A percentile compares a stretch with the other conserved stretches of the same genome.
Evolutionary conservation across 2,113 vertebrate species (phyloP).

Genomic region (Seriola quinqueradiata): DNA sequence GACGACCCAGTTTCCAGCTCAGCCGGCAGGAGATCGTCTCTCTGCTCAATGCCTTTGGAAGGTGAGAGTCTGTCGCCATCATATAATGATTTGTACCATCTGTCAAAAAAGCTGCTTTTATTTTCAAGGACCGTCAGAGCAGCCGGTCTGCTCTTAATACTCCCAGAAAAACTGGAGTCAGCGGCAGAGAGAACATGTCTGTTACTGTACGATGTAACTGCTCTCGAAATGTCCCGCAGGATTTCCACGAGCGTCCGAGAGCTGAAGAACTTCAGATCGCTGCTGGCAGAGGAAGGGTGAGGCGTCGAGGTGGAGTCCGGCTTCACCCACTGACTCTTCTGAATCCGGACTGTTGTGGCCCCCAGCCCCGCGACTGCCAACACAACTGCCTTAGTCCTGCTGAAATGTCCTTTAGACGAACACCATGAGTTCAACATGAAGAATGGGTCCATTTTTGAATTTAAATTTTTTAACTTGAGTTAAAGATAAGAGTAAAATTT

Average conservation of each 20-base stretch:
- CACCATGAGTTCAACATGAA: neutral
- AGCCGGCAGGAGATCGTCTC: constrained; percentile 94
- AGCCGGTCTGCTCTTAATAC: too few species aligned
- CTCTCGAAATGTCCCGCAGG: constrained; percentile 76
- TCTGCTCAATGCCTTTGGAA: constrained; percentile 94
- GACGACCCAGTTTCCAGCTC: constrained; percentile 88
- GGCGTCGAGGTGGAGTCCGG: neutral
- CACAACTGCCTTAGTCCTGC: constrained; percentile 1
- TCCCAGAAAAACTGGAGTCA: too few species aligned
- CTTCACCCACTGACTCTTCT: neutral
- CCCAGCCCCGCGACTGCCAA: too few species aligned
- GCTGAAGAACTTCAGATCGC: constrained; percentile 90
- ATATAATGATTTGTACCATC: neutral
- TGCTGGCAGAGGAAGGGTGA: constrained; percentile 83
- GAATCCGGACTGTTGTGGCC: neutral
- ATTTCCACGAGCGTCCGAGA: constrained; percentile 94
- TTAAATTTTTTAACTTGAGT: too few species aligned
- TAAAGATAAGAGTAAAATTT: too few species aligned
- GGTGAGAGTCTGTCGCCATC: constrained; percentile 77
- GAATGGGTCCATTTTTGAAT: too few species aligned
- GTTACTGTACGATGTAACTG: neutral
- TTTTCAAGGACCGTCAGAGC: too few species aligned
- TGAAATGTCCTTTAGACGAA: neutral
- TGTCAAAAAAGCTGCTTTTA: neutral
- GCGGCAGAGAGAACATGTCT: too few species aligned